Conservation (phyloP, 2,888 invertebrate species). For the Eilema griseolum region DNA sequence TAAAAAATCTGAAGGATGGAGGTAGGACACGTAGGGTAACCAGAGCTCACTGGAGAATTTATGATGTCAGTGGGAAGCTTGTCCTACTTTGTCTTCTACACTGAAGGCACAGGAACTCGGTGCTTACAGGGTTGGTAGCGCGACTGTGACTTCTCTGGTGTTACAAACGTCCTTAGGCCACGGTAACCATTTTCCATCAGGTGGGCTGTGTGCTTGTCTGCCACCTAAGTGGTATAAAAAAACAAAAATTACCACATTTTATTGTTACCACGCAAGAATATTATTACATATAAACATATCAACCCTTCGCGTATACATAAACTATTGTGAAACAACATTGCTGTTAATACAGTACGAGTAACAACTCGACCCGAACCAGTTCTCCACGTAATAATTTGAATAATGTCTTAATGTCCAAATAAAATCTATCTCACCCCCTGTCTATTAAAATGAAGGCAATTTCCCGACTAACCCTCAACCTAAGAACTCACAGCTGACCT, state of each 20-base stretch:
- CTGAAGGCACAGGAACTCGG: no score
- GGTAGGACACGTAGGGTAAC: no score
- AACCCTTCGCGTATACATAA: neutral
- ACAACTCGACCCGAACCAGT: conserved; percentile 1
- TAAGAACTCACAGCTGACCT: conserved; percentile 16
- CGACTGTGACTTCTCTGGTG: no score
- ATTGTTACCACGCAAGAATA: neutral
- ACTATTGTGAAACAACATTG: neutral
- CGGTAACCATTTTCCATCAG: no score
- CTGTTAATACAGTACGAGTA: neutral
- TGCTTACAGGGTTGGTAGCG: no score
- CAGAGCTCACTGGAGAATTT: no score
- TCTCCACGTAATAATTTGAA: conserved; percentile 2
- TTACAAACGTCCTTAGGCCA: no score
- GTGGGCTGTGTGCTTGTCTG: no score
- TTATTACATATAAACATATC: neutral
- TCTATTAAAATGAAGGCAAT: neutral
- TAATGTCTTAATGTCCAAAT: conserved; percentile 5
- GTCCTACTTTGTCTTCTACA: no score
- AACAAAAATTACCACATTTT: neutral
- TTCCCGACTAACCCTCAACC: neutral
- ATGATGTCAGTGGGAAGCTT: no score
- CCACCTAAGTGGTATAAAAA: no score
- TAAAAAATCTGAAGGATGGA: no score
- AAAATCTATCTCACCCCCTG: neutral